Percentiles rank a stretch among this genome's conserved stretches.
Evolutionary conservation across 2,888 invertebrate species (phyloP).

Genomic region (Athalia cordata): DNA sequence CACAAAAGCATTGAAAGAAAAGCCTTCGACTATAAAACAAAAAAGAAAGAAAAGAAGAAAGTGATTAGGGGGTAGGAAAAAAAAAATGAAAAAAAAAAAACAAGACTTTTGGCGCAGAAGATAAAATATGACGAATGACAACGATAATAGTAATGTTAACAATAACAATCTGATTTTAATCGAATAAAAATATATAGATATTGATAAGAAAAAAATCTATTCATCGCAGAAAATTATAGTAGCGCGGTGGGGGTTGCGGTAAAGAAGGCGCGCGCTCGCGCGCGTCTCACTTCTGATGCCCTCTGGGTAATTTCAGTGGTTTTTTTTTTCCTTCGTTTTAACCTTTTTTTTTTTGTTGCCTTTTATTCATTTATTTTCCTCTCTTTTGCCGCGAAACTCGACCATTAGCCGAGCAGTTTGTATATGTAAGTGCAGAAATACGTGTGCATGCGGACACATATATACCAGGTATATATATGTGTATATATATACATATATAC

Average conservation of each 20-base stretch:
- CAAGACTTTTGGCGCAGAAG: too few relatives aligned
- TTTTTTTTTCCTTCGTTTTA: not conserved
- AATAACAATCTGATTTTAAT: too few relatives aligned
- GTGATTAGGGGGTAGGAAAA: too few relatives aligned
- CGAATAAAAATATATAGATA: too few relatives aligned
- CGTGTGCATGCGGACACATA: conserved; percentile 57
- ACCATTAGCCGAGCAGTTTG: conserved; percentile 38
- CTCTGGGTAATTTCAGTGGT: conserved; percentile 41
- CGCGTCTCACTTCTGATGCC: conserved; percentile 48
- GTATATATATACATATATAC: not conserved
- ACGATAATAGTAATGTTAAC: too few relatives aligned
- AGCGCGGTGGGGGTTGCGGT: conserved; percentile 46
- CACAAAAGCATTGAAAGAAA: too few relatives aligned
- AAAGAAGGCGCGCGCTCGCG: conserved; percentile 48
- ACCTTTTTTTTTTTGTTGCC: conserved; percentile 28
- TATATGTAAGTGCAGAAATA: not conserved
- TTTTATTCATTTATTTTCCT: not conserved
- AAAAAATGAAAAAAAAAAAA: too few relatives aligned
- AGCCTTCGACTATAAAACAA: too few relatives aligned
- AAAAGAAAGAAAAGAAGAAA: too few relatives aligned
- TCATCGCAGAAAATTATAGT: not conserved
- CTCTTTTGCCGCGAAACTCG: conserved; percentile 30
- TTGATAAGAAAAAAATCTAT: not conserved
- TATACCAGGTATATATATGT: not conserved
- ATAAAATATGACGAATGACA: too few relatives aligned